Percentiles rank a stretch among this genome's conserved stretches.
Evolutionary conservation across 1,140 invertebrate species (phyloP).

Genomic region (Lepidurus couesii): DNA sequence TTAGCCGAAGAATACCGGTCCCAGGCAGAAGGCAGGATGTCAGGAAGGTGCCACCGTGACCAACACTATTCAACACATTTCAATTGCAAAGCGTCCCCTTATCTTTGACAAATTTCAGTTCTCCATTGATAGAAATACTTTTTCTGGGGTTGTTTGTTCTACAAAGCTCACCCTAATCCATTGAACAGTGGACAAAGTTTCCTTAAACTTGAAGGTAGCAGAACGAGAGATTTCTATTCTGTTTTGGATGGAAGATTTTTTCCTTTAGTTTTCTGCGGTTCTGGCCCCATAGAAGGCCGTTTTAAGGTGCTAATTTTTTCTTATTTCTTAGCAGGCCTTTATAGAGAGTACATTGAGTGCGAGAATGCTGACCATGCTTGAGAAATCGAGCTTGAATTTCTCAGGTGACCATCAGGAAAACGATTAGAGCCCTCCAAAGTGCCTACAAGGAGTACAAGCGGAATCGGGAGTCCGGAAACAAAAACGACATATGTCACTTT

Average conservation of each 20-base stretch:
- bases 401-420: conserved; percentile 11
- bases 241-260: neutral
- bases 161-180: neutral
- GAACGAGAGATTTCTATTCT: neutral
- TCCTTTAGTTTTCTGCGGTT: neutral
- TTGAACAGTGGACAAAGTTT: neutral
- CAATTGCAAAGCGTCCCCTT: conserved; percentile 21
- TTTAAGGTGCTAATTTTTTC: neutral
- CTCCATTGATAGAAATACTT: neutral
- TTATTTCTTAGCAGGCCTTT: neutral
- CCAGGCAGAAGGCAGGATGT: conserved; percentile 12
- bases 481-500: neutral
- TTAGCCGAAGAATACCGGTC: conserved; percentile 8
- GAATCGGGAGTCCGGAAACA: neutral
- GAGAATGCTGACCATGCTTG: conserved; percentile 10
- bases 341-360: neutral
- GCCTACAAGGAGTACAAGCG: neutral
- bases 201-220: neutral
- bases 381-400: conserved; percentile 8
- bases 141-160: neutral
- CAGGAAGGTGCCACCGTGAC: conserved; percentile 12
- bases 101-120: conserved; percentile 10
- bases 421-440: neutral
- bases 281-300: neutral
- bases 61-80: conserved; percentile 22